Evolutionary conservation across 2,113 vertebrate genomes (phyloP), one percentile per base, ranked within the genome.

Genomic region (Numenius arquata): DNA sequence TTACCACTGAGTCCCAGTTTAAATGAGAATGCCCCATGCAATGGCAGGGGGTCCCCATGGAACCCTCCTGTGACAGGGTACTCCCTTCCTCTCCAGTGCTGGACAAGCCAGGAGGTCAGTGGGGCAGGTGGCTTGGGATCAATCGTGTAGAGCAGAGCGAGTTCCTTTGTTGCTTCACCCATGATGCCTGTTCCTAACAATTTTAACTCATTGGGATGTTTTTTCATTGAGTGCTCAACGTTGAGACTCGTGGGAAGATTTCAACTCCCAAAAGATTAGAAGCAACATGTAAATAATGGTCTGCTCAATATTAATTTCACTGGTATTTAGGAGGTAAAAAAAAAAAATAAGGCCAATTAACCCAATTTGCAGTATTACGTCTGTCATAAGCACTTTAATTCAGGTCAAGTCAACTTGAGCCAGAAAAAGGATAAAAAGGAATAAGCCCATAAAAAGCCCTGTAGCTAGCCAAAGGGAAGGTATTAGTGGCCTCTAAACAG

Each of bases 371-470:
- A 89, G 84, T 67, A 90, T 80, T 91, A 92, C 75, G 48, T 71
- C 96, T 96, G 94, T 95, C 94, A 95, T 77, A 91, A 96, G 84
- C 62, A 55, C 65, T 94, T 92, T 25, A 79, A 75, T 90, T 87
- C 92, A 56, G 26, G 89, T 92, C 55, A 93, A 93, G 48, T 53
- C 82, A 91, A 27, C 81, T 56, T 89, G 73, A 90, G 84, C 88
- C 82, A 95, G 81, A 68, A 85, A 45, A 65, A 52, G 52, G 78
- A 93, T 91, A 87, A 96, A 89, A 91, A 76, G 40, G 79, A 91
- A 58, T 71, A 91, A 94, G 48, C 25, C 70, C 48, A 27, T 88
- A 73, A 56, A 83, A 89, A 72, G 41, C 66, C 32, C 32, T 38
- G 30, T 43, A 65, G 59, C 11, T 85, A 62, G 65, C 83, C 80